These are phyloP conservation scores for Chloroceryle inda DNA, from an alignment of 2,797 vertebrate genomes.

Conservation along the genomic window DNA sequence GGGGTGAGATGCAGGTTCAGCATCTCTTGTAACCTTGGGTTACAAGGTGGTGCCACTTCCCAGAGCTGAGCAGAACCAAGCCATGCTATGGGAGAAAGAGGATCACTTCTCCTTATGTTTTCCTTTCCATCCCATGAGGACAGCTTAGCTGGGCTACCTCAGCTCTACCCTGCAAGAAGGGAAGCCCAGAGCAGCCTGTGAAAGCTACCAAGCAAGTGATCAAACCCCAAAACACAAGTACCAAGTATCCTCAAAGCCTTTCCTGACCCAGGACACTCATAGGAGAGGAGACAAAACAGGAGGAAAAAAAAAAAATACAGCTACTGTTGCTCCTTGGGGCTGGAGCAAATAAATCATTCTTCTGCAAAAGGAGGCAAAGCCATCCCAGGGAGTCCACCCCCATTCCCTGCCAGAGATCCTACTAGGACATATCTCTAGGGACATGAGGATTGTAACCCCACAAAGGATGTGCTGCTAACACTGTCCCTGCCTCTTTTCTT, in stretches of 20 bases:
- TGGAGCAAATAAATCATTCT: neutral
- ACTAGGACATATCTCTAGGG: neutral
- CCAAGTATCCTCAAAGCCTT: rapidly evolving
- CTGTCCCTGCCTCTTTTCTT: neutral
- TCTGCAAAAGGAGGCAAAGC: neutral
- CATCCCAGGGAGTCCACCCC: neutral
- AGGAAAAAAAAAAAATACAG: neutral
- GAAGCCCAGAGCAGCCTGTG: neutral
- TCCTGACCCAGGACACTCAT: rapidly evolving
- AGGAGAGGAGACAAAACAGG: neutral
- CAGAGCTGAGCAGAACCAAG: rapidly evolving
- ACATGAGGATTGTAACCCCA: neutral
- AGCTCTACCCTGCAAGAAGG: rapidly evolving
- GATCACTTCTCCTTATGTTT: neutral
- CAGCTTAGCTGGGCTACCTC: neutral
- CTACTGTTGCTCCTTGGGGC: neutral
- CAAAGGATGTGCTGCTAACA: neutral
- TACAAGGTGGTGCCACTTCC: neutral
- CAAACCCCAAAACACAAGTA: neutral
- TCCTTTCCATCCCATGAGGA: rapidly evolving
- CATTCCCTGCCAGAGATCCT: rapidly evolving
- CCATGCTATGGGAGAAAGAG: neutral
- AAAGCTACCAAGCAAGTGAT: neutral
- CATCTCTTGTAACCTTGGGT: neutral
- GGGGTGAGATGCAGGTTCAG: neutral